phyloP scores from a whole-genome alignment of 53 echinoderm and acorn worm genomes.

The Echinarachnius parma region DNA sequence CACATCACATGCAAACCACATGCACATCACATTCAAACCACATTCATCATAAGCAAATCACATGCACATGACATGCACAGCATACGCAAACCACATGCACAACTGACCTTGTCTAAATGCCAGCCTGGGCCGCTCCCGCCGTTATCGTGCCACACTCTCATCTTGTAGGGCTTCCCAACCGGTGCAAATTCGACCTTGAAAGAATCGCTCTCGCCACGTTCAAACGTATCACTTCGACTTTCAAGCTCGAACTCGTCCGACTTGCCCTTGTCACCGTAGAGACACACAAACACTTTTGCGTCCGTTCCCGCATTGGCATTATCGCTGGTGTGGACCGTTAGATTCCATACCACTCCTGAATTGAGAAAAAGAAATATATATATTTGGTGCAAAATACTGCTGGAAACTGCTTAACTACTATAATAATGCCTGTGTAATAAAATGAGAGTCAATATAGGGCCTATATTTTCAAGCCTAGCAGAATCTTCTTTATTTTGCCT shows the following conservation, averaged over 20 bases:
- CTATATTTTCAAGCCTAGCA: no score
- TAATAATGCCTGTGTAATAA: no score
- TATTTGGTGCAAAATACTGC: no score
- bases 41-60: no score
- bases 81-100: no score
- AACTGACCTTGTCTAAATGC: conserved; percentile 91
- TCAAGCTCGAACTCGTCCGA: conserved; percentile 90
- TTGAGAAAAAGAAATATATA: no score
- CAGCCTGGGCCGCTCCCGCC: conserved; percentile 81
- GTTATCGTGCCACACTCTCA: conserved; percentile 87
- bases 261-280: conserved; percentile 90
- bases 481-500: no score
- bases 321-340: conserved; percentile 81
- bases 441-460: no score
- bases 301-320: conserved; percentile 74
- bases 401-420: no score
- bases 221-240: conserved; percentile 88
- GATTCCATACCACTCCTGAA: conserved; percentile 92
- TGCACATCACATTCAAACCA: no score
- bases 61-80: no score
- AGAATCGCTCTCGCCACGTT: conserved; percentile 71
- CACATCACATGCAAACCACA: no score
- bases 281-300: conserved; percentile 86
- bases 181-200: conserved; percentile 72
- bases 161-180: conserved; percentile 93